Conservation (phyloP, 2,888 invertebrate genomes). For the Notodonta ziczac region DNA sequence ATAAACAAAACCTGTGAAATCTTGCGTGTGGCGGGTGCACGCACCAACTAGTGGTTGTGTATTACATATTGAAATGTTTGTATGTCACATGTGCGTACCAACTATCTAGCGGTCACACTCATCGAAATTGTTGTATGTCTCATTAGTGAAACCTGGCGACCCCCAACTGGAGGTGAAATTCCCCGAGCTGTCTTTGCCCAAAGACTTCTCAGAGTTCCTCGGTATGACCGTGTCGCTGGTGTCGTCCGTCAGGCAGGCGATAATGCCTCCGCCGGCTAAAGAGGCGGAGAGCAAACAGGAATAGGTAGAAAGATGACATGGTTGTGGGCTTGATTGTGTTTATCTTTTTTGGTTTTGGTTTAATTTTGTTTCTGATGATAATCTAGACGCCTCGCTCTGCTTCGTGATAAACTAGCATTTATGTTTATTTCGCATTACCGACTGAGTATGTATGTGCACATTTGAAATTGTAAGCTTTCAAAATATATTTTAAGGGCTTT, state of each 20-base stretch:
- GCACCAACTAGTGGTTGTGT: too few relatives aligned
- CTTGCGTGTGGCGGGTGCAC: too few relatives aligned
- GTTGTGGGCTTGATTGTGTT: conserved; percentile 22
- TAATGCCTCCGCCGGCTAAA: conserved; percentile 77
- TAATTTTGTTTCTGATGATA: neutral
- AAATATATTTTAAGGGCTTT: too few relatives aligned
- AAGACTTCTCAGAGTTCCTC: conserved; percentile 83
- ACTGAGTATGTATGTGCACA: too few relatives aligned
- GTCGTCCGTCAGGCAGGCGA: conserved; percentile 69
- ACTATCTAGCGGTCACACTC: too few relatives aligned
- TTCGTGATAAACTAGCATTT: neutral
- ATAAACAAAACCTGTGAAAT: too few relatives aligned
- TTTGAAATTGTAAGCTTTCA: too few relatives aligned
- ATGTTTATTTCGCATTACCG: neutral
- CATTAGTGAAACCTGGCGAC: conserved; percentile 88
- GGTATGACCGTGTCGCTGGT: conserved; percentile 73
- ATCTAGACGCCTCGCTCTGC: neutral
- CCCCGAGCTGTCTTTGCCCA: conserved; percentile 85
- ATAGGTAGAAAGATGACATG: conserved; percentile 64
- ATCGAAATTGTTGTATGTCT: neutral
- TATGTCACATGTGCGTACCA: too few relatives aligned
- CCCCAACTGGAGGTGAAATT: conserved; percentile 85
- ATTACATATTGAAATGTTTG: too few relatives aligned
- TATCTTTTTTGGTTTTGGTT: conserved; percentile 9
- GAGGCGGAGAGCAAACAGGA: conserved; percentile 67